Conservation (phyloP, 2,113 vertebrate genomes). For the Neopipo cinnamomea region DNA sequence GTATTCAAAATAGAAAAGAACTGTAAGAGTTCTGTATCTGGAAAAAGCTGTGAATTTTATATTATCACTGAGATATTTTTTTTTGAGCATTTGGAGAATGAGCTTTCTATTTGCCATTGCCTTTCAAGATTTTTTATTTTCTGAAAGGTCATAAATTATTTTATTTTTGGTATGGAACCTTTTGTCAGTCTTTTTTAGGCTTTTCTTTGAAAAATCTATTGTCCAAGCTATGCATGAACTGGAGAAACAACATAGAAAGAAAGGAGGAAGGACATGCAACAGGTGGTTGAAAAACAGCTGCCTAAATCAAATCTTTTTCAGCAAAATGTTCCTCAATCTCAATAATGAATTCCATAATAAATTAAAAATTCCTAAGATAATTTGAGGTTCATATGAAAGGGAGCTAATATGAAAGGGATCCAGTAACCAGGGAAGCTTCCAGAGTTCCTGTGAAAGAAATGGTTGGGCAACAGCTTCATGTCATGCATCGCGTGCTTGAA, state of each 20-base stretch:
- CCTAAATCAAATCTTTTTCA: neutral
- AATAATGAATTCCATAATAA: neutral
- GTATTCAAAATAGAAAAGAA: neutral
- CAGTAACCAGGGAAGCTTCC: neutral
- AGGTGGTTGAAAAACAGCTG: neutral
- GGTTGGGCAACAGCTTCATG: neutral
- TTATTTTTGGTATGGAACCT: neutral
- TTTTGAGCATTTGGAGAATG: neutral
- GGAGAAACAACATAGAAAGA: neutral
- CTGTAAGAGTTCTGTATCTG: neutral
- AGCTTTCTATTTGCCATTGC: neutral
- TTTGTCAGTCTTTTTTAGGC: neutral
- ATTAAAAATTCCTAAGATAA: neutral
- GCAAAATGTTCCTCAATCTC: neutral
- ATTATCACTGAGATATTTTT: neutral
- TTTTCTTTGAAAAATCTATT: neutral
- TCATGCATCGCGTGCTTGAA: neutral
- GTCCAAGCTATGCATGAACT: neutral
- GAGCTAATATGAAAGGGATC: neutral
- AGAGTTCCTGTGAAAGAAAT: neutral
- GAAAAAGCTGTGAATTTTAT: neutral
- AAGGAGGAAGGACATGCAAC: neutral
- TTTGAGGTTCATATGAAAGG: neutral
- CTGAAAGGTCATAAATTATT: neutral
- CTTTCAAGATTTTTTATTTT: neutral